phyloP scores from a whole-genome alignment of 2,888 invertebrate species.

The Leucoma salicis region DNA sequence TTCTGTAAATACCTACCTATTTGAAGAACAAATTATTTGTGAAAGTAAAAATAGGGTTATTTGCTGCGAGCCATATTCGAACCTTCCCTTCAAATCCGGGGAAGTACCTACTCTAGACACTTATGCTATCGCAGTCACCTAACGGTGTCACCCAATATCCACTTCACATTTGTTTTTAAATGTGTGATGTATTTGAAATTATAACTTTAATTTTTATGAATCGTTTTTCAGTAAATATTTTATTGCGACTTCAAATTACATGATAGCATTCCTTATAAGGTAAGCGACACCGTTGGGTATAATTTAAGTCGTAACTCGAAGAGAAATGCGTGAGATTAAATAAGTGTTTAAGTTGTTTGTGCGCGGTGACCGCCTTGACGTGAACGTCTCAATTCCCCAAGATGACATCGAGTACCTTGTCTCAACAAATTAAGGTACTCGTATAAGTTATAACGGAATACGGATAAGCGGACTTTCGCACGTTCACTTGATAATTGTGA shows the following conservation, averaged over 20 bases:
- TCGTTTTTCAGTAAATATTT: too few relatives aligned
- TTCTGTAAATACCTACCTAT: too few relatives aligned
- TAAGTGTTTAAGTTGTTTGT: constrained; percentile 49
- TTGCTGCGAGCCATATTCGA: too few relatives aligned
- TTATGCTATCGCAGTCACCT: too few relatives aligned
- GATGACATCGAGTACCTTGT: constrained; percentile 53
- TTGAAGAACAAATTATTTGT: too few relatives aligned
- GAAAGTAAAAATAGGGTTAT: too few relatives aligned
- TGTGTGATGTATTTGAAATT: too few relatives aligned
- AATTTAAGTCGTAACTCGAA: constrained; percentile 51
- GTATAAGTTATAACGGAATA: constrained; percentile 39
- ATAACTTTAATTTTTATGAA: too few relatives aligned
- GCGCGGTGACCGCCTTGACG: constrained; percentile 35
- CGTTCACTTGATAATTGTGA: constrained; percentile 47
- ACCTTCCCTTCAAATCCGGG: too few relatives aligned
- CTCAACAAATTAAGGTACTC: constrained; percentile 51
- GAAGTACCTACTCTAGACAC: too few relatives aligned
- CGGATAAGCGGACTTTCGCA: constrained; percentile 38
- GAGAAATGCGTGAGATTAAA: constrained; percentile 52
- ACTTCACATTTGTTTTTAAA: too few relatives aligned
- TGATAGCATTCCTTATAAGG: constrained; percentile 30
- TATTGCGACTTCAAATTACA: constrained; percentile 23
- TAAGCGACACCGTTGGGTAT: constrained; percentile 27
- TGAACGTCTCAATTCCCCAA: constrained; percentile 55
- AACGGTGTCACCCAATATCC: too few relatives aligned